Conservation (phyloP, 2,113 vertebrate genomes). For the Phalacrocorax carbo region DNA sequence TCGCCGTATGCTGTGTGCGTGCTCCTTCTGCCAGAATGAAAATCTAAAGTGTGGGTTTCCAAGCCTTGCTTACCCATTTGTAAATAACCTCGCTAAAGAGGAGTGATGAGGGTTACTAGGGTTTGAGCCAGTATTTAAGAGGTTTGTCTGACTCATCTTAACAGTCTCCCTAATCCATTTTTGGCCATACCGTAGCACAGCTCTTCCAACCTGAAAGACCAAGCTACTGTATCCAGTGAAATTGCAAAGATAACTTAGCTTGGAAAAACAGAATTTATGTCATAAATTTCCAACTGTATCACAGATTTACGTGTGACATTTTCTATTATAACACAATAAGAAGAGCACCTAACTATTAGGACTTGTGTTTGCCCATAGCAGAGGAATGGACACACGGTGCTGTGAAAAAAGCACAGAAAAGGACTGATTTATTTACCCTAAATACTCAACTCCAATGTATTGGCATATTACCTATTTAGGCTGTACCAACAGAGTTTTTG, state of each 20-base stretch:
- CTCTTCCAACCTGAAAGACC: neutral
- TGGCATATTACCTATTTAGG: neutral
- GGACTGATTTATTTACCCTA: neutral
- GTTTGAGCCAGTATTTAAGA: neutral
- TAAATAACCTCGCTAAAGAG: neutral
- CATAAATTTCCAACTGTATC: neutral
- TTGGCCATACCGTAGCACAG: neutral
- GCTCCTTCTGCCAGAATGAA: neutral
- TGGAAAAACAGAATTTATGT: neutral
- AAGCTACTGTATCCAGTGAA: neutral
- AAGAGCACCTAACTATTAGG: neutral
- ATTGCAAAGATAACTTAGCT: neutral
- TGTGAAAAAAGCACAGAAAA: neutral
- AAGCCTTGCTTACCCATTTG: neutral
- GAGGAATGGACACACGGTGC: neutral
- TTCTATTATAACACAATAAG: neutral
- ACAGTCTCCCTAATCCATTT: neutral
- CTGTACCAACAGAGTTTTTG: neutral
- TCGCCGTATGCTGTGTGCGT: fast-evolving
- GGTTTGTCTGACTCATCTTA: neutral
- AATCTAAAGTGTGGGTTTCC: neutral
- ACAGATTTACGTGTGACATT: neutral
- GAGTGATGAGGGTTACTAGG: neutral
- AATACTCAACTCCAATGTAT: neutral
- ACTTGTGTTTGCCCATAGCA: neutral